These are phyloP conservation scores for Bellardia bayeri DNA, from an alignment of 2,888 invertebrate species.

Conservation along the genomic window DNA sequence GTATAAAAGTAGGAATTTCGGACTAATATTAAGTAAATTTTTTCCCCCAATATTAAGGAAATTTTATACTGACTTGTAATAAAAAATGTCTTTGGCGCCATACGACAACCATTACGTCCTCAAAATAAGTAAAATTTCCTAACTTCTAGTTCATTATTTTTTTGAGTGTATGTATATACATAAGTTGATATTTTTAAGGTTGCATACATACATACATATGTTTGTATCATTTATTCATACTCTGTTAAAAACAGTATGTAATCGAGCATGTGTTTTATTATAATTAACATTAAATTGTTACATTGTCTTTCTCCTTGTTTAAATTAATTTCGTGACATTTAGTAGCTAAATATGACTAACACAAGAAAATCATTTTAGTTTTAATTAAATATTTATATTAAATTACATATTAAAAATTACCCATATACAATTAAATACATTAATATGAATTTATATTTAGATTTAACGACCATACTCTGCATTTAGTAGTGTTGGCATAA, in stretches of 20 bases:
- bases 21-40: no score
- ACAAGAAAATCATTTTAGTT: background rate
- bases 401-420: background rate
- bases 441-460: background rate
- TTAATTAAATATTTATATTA: background rate
- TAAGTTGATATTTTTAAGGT: background rate
- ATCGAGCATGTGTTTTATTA: conserved; percentile 11
- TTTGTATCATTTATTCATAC: background rate
- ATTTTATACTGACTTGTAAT: no score
- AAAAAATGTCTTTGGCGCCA: no score
- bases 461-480: background rate
- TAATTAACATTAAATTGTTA: conserved; percentile 48
- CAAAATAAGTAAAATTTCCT: no score
- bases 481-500: background rate
- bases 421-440: background rate
- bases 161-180: no score
- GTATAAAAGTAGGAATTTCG: no score
- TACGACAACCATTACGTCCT: no score
- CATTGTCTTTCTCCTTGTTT: conserved; percentile 3
- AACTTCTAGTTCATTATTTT: no score
- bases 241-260: background rate
- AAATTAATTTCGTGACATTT: conserved; percentile 55
- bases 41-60: no score
- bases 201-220: background rate
- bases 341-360: conserved; percentile 4